Base-by-base conservation (phyloP, 2,113 vertebrate species). In the Oreochromis tanganicae region DNA sequence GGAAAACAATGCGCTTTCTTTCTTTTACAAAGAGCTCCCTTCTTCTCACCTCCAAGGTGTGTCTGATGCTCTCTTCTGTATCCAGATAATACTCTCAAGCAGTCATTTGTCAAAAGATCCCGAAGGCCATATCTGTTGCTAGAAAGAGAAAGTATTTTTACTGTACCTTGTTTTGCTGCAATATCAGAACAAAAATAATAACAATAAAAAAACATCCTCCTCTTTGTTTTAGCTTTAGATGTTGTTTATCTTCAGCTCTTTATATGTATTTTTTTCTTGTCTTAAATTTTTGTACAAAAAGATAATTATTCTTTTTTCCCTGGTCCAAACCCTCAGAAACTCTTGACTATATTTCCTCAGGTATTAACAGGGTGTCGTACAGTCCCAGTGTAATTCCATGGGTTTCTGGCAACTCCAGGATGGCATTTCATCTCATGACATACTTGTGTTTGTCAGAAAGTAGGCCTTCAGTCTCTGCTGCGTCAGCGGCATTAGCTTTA, bases 1-100 rank as follows among this genome's bases (percentile, higher is more conserved):
- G 97, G 97, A 97, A 97, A 97, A 94, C 94, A 95, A 92, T 93
- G 82, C 89, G 85, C 95, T 96, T 94, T 84, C 94, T 91, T 92
- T 95, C 88, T 91, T 94, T 96, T 93, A 94, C 93, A 94, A 93
- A 95, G 91, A 85, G 80, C 93, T 94, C 89, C 93, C 84, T 85
- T 91, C 85, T 90, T 92, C 91, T 93, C 90, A 85, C 79, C 93
- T 94, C 87, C 73, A 59, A 92, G 93, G 85, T 61, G 81, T 91
- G 71, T 92, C 88, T 92, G 88, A 91, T 91, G 90, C 94, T 89
- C 84, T 55, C 79, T 82, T 92, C 93, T 92, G 89, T 87, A 93
- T 90, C 92, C 87, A 91, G 84, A 94, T 91, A 92, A 96, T 89
- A 91, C 80, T 89, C 89, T 93, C 91, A 93, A 94, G 93, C 85